A percentile compares a stretch with the other conserved stretches of the same genome.
phyloP scores from a whole-genome alignment of 2,888 invertebrate genomes.

The Pollenia griseotomentosa region DNA sequence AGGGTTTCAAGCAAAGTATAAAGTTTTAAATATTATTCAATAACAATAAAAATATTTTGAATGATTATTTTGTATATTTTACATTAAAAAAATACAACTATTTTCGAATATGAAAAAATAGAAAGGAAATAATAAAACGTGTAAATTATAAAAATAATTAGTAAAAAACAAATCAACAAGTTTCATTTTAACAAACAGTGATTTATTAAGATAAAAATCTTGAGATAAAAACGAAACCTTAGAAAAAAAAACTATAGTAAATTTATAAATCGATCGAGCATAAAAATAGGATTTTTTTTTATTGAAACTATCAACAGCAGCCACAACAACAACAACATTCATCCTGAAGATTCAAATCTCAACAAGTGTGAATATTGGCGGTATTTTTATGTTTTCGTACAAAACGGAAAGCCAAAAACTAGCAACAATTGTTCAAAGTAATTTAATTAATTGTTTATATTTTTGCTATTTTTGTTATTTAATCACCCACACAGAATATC shows the following conservation, averaged over 20 bases:
- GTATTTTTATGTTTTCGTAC: conserved; percentile 17
- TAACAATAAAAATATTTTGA: conserved; percentile 35
- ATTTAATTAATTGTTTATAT: conserved; percentile 20
- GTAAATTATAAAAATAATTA: too few relatives aligned
- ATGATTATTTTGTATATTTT: conserved; percentile 10
- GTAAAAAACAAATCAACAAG: neutral
- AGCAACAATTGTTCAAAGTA: conserved; percentile 59
- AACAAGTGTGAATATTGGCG: conserved; percentile 38
- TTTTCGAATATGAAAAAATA: neutral
- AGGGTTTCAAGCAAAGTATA: neutral
- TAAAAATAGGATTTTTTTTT: conserved; percentile 25
- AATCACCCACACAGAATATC: conserved; percentile 46
- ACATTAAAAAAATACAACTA: neutral
- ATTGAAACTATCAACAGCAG: neutral
- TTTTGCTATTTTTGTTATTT: neutral
- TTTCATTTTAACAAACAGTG: neutral
- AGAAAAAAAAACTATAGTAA: conserved; percentile 33
- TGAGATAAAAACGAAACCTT: conserved; percentile 43
- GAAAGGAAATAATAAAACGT: neutral
- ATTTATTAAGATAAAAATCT: neutral
- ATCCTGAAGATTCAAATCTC: conserved; percentile 23
- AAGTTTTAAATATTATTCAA: neutral
- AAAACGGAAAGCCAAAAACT: conserved; percentile 45
- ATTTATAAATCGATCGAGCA: conserved; percentile 34
- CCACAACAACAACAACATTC: conserved; percentile 15